Conservation (phyloP, 37 sponge, comb jelly and placozoan species). For the Agelas oroides region DNA sequence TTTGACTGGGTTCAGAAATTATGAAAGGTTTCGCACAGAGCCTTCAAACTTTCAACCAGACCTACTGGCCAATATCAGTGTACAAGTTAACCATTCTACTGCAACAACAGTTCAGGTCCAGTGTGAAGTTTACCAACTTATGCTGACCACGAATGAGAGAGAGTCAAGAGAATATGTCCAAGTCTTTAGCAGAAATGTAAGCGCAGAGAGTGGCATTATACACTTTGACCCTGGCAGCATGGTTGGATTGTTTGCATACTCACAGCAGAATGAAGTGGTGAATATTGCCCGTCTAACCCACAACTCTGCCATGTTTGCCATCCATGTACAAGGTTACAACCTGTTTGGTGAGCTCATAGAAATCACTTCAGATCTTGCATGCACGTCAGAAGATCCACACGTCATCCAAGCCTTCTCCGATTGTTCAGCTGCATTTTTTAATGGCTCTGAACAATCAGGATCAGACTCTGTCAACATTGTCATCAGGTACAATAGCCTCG, state of each 20-base stretch:
- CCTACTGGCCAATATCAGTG: neutral
- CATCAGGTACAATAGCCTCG: neutral
- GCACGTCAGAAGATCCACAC: constrained; percentile 9
- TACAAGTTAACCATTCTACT: neutral
- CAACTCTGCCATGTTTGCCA: no score
- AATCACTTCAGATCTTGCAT: constrained; percentile 1
- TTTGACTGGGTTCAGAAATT: constrained; percentile 50
- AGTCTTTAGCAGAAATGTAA: neutral
- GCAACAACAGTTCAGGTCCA: neutral
- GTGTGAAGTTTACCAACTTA: constrained; percentile 15
- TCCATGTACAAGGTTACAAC: neutral
- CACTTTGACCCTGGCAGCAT: neutral
- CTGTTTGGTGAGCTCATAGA: neutral
- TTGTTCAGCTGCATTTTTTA: constrained; percentile 60
- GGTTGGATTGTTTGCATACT: constrained; percentile 42
- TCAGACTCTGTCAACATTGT: constrained; percentile 24
- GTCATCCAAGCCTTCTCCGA: constrained; percentile 48
- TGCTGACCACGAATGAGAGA: constrained; percentile 1
- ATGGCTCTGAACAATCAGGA: constrained; percentile 69
- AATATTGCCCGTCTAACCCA: constrained; percentile 29
- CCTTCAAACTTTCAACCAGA: constrained; percentile 8
- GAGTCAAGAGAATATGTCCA: neutral
- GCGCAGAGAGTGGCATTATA: neutral
- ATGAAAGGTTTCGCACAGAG: neutral
- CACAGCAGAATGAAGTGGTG: constrained; percentile 29